Percentiles rank a stretch among this genome's conserved stretches.
Conservation (phyloP, 2,888 invertebrate genomes). For the Cartodere bifasciata region DNA sequence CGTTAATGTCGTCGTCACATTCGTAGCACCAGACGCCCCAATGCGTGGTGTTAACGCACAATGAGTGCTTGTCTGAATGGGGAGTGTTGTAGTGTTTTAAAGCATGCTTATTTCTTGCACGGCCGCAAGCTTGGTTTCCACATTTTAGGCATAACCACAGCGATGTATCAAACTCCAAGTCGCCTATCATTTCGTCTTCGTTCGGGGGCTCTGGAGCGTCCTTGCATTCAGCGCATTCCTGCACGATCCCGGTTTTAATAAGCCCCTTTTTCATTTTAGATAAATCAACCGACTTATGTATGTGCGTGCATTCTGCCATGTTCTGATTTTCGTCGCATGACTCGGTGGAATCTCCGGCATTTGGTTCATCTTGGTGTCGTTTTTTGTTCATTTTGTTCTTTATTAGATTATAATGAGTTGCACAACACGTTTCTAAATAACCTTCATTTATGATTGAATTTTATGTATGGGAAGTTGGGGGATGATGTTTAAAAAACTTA, state of each 20-base stretch:
- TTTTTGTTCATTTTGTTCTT: conserved; percentile 64
- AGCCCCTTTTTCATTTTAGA: conserved; percentile 42
- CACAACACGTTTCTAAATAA: no score
- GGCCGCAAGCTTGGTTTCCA: conserved; percentile 64
- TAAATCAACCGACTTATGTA: conserved; percentile 54
- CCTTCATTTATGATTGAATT: no score
- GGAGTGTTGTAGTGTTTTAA: conserved; percentile 61
- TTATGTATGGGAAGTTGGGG: no score
- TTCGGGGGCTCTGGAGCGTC: conserved; percentile 9
- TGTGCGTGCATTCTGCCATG: conserved; percentile 52
- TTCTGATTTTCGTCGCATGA: conserved; percentile 55
- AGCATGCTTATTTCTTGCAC: conserved; percentile 55
- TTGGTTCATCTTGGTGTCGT: conserved; percentile 56
- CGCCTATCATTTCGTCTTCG: conserved; percentile 20
- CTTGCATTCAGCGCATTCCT: conserved; percentile 38
- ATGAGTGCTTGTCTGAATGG: conserved; percentile 61
- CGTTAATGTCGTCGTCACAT: conserved; percentile 58
- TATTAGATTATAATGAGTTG: no score
- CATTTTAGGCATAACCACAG: conserved; percentile 76
- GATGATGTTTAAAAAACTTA: no score
- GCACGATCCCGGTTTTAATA: conserved; percentile 36
- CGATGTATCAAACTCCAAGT: conserved; percentile 37
- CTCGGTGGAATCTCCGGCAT: conserved; percentile 56
- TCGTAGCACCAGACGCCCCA: conserved; percentile 71
- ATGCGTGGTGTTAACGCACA: conserved; percentile 57